phyloP scores from a whole-genome alignment of 2,888 invertebrate species.

The Dasysyrphus albostriatus region DNA sequence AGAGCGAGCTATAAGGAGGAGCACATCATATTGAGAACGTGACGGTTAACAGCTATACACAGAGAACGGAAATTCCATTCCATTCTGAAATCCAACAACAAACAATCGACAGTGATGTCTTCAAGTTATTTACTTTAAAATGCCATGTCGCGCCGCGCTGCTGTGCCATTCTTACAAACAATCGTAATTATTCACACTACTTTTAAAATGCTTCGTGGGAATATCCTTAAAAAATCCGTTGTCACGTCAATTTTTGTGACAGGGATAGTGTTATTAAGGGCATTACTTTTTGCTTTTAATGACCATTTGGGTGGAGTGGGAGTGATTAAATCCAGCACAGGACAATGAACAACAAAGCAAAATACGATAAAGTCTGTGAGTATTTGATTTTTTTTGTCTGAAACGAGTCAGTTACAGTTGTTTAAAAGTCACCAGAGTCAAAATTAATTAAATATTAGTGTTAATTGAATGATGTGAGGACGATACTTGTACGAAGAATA shows the following conservation, averaged over 20 bases:
- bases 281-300: conserved; percentile 25
- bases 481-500: neutral
- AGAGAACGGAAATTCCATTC: conserved; percentile 8
- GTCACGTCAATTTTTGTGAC: conserved; percentile 23
- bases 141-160: neutral
- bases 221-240: conserved; percentile 38
- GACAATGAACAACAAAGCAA: neutral
- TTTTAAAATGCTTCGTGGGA: conserved; percentile 12
- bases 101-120: conserved; percentile 4
- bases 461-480: conserved; percentile 1
- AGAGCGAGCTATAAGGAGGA: neutral
- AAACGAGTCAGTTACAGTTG: conserved; percentile 45
- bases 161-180: neutral
- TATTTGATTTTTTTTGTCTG: conserved; percentile 20
- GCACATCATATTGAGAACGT: conserved; percentile 5
- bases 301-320: conserved; percentile 14
- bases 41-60: neutral
- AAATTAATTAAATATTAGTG: conserved; percentile 52
- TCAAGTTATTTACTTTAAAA: conserved; percentile 56
- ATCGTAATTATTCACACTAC: conserved; percentile 50
- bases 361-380: conserved; percentile 41
- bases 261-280: conserved; percentile 40
- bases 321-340: neutral
- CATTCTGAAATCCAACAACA: conserved; percentile 5
- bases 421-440: conserved; percentile 42